Evolutionary conservation across 2,888 invertebrate genomes (phyloP).

Genomic region (Drosophila birchii): DNA sequence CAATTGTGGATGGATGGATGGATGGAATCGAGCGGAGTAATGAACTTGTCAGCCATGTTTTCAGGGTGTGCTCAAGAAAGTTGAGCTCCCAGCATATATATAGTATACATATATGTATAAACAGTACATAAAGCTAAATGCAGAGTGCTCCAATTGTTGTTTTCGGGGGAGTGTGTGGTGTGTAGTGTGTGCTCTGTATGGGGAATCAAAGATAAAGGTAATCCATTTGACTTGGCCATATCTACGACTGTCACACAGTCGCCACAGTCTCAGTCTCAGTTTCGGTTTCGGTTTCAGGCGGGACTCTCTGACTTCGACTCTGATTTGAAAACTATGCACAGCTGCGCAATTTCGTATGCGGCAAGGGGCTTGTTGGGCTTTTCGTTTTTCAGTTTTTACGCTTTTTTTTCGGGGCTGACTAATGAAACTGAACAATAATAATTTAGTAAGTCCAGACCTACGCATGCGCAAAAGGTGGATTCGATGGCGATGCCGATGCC

Average conservation of each 20-base stretch:
- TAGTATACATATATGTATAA: background rate
- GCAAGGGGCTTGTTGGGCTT: conserved; percentile 24
- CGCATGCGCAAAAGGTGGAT: conserved; percentile 70
- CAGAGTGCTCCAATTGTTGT: conserved; percentile 72
- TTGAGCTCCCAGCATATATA: conserved; percentile 37
- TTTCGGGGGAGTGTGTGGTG: conserved; percentile 10
- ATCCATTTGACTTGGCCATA: conserved; percentile 75
- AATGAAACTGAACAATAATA: conserved; percentile 79
- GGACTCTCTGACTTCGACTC: conserved; percentile 1
- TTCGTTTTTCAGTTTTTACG: conserved; percentile 9
- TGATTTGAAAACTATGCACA: conserved; percentile 69
- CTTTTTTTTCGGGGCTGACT: conserved; percentile 59
- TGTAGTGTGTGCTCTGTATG: background rate
- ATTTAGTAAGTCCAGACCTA: conserved; percentile 76
- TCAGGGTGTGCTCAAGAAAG: conserved; percentile 75
- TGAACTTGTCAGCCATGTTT: conserved; percentile 76
- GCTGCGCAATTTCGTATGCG: conserved; percentile 49
- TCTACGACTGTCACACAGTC: conserved; percentile 66
- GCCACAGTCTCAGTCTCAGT: background rate
- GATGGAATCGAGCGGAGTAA: conserved; percentile 56
- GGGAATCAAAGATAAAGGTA: conserved; percentile 58
- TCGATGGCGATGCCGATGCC: conserved; percentile 25
- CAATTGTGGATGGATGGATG: conserved; percentile 8
- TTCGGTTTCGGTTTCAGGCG: background rate
- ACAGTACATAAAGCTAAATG: conserved; percentile 62